A percentile compares a stretch with the other conserved stretches of the same genome.
Evolutionary conservation across 2,113 vertebrate genomes (phyloP).

Genomic region (Leuciscus idus): DNA sequence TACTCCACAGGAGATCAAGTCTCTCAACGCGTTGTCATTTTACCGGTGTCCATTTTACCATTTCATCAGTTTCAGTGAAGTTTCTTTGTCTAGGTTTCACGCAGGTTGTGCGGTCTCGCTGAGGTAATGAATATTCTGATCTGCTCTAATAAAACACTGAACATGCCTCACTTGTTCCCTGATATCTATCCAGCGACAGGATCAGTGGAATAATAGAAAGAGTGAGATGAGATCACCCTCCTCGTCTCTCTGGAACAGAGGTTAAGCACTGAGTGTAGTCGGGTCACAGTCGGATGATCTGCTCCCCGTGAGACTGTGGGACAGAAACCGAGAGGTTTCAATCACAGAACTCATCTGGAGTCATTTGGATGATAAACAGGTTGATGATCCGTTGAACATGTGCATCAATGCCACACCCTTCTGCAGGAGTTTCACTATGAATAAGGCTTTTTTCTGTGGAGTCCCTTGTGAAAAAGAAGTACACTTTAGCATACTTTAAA

Average conservation of each 20-base stretch:
- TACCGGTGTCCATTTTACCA: background rate
- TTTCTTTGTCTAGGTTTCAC: background rate
- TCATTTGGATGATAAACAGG: background rate
- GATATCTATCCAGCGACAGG: background rate
- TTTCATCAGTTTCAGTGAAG: background rate
- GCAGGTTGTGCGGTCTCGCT: background rate
- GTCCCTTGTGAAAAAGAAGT: background rate
- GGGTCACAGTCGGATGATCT: conserved; percentile 1
- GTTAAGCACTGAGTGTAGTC: conserved; percentile 35
- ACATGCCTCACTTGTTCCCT: conserved; percentile 8
- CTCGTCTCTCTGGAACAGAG: conserved; percentile 36
- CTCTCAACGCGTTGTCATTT: background rate
- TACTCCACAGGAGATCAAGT: background rate
- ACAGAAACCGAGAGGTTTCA: background rate
- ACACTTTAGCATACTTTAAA: background rate
- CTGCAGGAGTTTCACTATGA: background rate
- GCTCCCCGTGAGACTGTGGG: background rate
- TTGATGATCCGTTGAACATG: background rate
- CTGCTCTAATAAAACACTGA: background rate
- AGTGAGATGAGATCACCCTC: conserved; percentile 26
- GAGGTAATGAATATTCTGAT: conserved; percentile 30
- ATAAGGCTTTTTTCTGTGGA: background rate
- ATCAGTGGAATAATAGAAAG: conserved; percentile 9
- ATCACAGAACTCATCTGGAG: background rate
- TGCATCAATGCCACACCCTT: background rate